Base-by-base conservation (phyloP, 1,140 invertebrate genomes). In the Drosophila orena region DNA sequence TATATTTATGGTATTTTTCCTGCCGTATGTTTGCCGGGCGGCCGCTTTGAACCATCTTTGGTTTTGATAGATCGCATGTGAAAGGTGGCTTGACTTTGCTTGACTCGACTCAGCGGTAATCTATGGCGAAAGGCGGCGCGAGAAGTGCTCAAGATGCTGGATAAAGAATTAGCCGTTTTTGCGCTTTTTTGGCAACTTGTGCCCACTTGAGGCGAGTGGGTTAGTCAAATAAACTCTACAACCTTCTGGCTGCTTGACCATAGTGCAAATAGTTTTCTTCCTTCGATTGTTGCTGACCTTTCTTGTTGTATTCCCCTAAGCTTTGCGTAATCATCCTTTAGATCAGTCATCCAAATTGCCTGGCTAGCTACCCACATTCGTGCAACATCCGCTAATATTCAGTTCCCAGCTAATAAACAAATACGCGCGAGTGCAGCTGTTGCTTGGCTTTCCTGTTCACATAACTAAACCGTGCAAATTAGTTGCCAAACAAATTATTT, bases 401-500 rank as follows among this genome's bases (percentile, higher is more conserved):
- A 34, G 49, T 70, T 70, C 42, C 35, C 42, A 56, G 62, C 24
- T 47, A 42, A 49, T 69, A 56, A 68, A 30, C 7, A 30, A 30
- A 8, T 15, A 20, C 43, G n/a, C 40, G n/a, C 53, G 34, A 64
- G 14, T 75, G 71, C 59, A 75, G 59, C 70, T 57, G 59, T 27
- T 64, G 52, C 42, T 64, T 52, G 58, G 46, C 35, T 75, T 75
- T 65, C 44, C 59, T 75, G 72, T 65, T 74, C 58, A 52, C 70
- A 74, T 75, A 75, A 75, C 72, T 66, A 75, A 75, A 52, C 60
- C 71, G 72, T 75, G 71, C 72, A 75, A 79, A 79, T 79, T 78
- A 72, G 76, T 77, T 78, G 75, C 49, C 75, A 64, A 77, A 72
- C 66, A 78, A 78, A 78, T 79, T 73, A 72, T 53, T 53, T 70